phyloP scores from a whole-genome alignment of 2,113 vertebrate genomes.

The Callopanchax toddi region DNA sequence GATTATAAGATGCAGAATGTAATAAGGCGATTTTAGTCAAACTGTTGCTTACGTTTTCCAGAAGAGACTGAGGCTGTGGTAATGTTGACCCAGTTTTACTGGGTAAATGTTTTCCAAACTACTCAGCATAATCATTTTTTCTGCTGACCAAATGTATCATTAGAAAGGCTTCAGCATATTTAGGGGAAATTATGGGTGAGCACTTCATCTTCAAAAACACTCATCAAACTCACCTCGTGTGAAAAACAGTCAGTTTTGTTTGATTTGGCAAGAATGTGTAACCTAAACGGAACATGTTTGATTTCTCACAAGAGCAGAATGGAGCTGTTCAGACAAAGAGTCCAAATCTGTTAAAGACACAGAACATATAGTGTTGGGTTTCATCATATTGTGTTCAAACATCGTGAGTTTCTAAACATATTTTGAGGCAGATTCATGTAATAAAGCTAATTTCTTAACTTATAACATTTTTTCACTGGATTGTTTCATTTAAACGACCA shows the following conservation, averaged over 20 bases:
- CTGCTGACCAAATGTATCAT: slow-evolving; percentile 8
- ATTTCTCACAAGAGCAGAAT: not conserved
- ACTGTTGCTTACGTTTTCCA: not conserved
- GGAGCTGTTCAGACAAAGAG: too few relatives aligned
- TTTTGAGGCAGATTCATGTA: too few relatives aligned
- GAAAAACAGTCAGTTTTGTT: not conserved
- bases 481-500: too few relatives aligned
- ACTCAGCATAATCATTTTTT: slow-evolving; percentile 12
- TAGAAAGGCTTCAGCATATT: not conserved
- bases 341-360: too few relatives aligned
- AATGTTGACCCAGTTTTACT: not conserved
- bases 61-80: not conserved
- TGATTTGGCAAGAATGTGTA: not conserved
- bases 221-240: not conserved
- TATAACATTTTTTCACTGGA: not conserved
- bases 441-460: not conserved
- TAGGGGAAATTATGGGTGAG: slow-evolving; percentile 9
- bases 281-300: too few relatives aligned
- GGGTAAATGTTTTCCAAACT: not conserved
- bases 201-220: not conserved
- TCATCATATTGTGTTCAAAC: too few relatives aligned
- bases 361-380: too few relatives aligned
- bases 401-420: too few relatives aligned
- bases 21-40: not conserved
- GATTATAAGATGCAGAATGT: not conserved